Conservation (phyloP, 2,888 invertebrate genomes). For the Holacanthella duospinosa region DNA sequence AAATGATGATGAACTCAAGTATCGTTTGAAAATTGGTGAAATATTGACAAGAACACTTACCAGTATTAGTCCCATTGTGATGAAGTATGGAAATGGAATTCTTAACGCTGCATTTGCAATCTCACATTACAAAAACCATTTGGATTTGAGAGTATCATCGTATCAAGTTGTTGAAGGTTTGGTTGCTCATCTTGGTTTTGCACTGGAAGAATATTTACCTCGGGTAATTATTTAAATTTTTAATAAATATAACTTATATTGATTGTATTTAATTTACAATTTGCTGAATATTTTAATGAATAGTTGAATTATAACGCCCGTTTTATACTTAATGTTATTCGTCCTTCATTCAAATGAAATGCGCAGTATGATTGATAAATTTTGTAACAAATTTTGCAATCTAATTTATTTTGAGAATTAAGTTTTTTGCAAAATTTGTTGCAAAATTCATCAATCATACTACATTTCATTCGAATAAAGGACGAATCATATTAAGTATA, state of each 20-base stretch:
- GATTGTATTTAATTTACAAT: no score
- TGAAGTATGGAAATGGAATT: not conserved
- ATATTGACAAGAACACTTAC: not conserved
- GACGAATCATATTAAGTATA: no score
- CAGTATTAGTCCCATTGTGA: not conserved
- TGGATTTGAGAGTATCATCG: not conserved
- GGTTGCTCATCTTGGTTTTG: not conserved
- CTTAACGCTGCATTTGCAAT: not conserved
- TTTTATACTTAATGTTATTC: no score
- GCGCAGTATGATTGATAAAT: no score
- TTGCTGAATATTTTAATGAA: no score
- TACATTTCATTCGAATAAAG: no score
- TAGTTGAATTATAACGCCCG: no score
- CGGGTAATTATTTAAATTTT: not conserved
- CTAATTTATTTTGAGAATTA: no score
- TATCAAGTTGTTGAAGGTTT: not conserved
- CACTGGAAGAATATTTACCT: not conserved
- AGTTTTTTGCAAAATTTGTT: no score
- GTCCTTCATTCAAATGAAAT: no score
- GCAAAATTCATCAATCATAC: no score
- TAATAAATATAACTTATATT: not conserved
- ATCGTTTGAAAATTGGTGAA: not conserved
- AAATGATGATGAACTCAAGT: not conserved
- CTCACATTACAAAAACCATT: not conserved
- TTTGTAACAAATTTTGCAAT: no score